Conservation (phyloP, 2,797 vertebrate species). For the Sylvia borin region DNA sequence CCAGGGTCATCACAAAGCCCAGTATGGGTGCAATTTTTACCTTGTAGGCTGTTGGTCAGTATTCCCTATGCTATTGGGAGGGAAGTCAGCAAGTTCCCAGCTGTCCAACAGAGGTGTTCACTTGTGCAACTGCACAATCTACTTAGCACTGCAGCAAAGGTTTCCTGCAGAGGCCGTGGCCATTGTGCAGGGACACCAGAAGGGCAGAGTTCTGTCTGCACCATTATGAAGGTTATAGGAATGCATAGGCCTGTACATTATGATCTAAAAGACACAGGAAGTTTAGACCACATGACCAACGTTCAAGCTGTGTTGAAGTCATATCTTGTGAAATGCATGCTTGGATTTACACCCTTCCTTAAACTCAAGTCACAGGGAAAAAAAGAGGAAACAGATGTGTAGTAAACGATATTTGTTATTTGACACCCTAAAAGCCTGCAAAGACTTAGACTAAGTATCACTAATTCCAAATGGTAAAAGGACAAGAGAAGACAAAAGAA, state of each 20-base stretch:
- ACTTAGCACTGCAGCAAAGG: not conserved
- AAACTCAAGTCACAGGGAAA: not conserved
- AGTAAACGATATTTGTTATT: not conserved
- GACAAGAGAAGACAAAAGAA: not conserved
- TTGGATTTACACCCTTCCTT: constrained; percentile 17
- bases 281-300: not conserved
- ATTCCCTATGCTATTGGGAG: not conserved
- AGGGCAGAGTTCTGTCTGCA: not conserved
- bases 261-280: not conserved
- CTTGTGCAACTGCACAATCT: fast-evolving
- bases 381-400: not conserved
- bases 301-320: not conserved
- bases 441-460: not conserved
- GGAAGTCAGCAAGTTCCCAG: not conserved
- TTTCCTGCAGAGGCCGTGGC: not conserved
- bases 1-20: not conserved
- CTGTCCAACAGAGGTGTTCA: not conserved
- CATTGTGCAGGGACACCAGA: not conserved
- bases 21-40: not conserved
- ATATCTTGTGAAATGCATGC: not conserved
- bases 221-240: not conserved
- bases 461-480: not conserved
- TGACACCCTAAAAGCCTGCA: not conserved
- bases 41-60: not conserved
- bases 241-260: fast-evolving